Conservation (phyloP, 2,797 vertebrate genomes). For the Heterohyrax brucei region DNA sequence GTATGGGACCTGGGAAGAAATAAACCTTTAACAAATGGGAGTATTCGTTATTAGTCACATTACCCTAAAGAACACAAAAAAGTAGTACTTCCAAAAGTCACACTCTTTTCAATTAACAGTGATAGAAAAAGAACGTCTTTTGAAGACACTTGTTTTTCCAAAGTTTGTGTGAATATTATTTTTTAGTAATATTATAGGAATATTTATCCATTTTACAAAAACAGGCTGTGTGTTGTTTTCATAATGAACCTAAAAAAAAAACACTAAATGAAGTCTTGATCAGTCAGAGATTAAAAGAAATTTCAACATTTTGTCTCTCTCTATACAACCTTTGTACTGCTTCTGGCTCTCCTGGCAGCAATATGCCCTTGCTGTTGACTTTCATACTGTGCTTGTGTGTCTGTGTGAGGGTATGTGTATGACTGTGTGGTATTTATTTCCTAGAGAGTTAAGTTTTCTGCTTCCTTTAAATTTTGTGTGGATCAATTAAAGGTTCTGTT, state of each 20-base stretch:
- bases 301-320: background rate
- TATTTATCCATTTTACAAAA: background rate
- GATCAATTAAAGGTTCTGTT: slow-evolving; percentile 54
- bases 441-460: slow-evolving; percentile 43
- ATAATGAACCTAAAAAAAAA: background rate
- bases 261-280: background rate
- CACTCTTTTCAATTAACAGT: slow-evolving; percentile 43
- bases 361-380: background rate
- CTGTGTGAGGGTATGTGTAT: background rate
- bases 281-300: background rate
- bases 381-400: background rate
- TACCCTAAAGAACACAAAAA: background rate
- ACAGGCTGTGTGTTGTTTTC: background rate
- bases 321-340: background rate
- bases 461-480: slow-evolving; percentile 66
- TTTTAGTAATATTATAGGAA: slow-evolving; percentile 17
- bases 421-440: background rate
- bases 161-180: slow-evolving; percentile 54
- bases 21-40: background rate
- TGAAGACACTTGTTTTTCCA: background rate
- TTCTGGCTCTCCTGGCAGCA: background rate
- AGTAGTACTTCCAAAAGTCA: background rate
- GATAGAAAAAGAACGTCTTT: slow-evolving; percentile 26
- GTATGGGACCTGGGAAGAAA: background rate
- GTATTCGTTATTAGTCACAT: background rate